Evolutionary conservation across 2,888 invertebrate species (phyloP), one percentile per base, ranked within the genome.

Genomic region (Andrena chrysosceles): DNA sequence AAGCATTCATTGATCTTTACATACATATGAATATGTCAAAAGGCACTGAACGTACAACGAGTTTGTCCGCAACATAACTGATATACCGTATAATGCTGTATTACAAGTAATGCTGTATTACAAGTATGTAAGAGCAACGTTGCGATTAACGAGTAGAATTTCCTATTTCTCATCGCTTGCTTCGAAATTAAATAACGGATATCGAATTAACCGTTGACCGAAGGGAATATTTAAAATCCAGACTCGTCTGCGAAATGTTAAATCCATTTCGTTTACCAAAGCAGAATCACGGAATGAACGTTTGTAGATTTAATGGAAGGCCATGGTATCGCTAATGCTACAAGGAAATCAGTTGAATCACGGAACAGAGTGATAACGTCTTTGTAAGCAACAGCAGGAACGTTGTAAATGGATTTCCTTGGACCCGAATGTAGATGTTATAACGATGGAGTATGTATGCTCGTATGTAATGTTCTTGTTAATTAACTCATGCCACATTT

Each of bases 1-100:
- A 72, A 77, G 66, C 60, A 77, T 77, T 48, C 73, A 74, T 66
- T 80, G 73, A 70, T 67, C 64, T 84, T 80, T 70, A 63, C 70
- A 78, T 71, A 78, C 67, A 78, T 73, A 71, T 60, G 29, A 71
- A 77, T 80, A 80, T 80, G 78, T 72, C 52, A 89, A 91, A 91
- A 91, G 91, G 91, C 91, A 91, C 91, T 91, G 91, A 91, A 91
- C 91, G 87, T 89, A 89, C 89, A 86, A 86, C 77, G 82, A 85
- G 82, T 84, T 89, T 80, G 75, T 70, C 23, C 71, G 66, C 79
- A 73, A 64, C 77, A 49, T 64, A 74, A 73, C 42, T 72, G 52
- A 76, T 63, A 35, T 49, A 35, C 54, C 56, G 49, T 63, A 67
- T 16, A 42, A 70, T 26, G 54, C 54, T 56, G 56, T 56, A 35